Evolutionary conservation across 2,797 vertebrate genomes (phyloP), one percentile per base, ranked within the genome.

Genomic region (Sebastes oblongus): DNA sequence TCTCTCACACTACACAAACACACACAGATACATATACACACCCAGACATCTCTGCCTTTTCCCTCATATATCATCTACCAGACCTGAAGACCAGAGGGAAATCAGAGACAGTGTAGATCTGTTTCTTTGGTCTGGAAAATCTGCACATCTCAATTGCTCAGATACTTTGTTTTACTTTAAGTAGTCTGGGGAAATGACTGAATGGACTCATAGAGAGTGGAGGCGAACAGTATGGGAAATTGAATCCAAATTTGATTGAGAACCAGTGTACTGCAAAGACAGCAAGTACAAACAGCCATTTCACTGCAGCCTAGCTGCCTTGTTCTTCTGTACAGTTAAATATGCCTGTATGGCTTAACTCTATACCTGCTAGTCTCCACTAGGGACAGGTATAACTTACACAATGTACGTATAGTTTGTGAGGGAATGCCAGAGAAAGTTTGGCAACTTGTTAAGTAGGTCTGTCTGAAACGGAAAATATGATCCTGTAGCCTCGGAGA

Each of bases 21-120:
- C 55, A 69, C 58, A 32, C 0, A 73, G 14, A 62, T 25, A 34
- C 67, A 62, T 58, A 61, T 14, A 75, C 72, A 65, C 77, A 76
- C 32, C 10, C 75, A 85, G 67, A 74, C 32, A 1, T 82, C 60
- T 81, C 64, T 60, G 66, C 69, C 27, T 82, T 84, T 68, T 34
- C 81, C 70, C 72, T 90, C 82, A 52, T 84, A 84, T 66, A 88
- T 92, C 84, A 83, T 91, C 77, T 76, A 80, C 72, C 24, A 62
- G 22, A 10, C 11, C 70, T 76, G 42, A 75, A 81, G 75, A 83
- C 79, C 42, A 75, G 39, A 80, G 76, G 76, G 83, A 78, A 62
- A 65, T 78, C 72, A 67, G 65, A 77, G 29, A 79, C 67, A 29
- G 75, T 78, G 56, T 64, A 24, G 75, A 78, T 87, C 67, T 64